phyloP scores from a whole-genome alignment of 2,888 invertebrate species.

The Folsomia candida region DNA sequence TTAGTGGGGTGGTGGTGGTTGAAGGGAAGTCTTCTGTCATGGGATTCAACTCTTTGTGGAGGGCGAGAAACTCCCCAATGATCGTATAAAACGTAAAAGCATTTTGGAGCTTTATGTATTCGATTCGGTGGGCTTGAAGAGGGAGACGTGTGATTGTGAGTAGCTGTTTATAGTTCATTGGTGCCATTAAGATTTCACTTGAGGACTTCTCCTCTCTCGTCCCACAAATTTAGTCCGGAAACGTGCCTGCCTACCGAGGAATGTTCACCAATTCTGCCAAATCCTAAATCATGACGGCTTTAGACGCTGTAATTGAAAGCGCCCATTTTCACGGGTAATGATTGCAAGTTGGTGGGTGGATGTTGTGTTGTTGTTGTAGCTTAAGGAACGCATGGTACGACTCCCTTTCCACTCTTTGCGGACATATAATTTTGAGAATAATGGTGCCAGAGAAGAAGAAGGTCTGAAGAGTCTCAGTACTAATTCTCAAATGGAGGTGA shows the following conservation, averaged over 20 bases:
- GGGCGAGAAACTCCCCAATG: background rate
- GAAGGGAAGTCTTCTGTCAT: background rate
- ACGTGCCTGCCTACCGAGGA: background rate
- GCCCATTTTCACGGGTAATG: too few relatives aligned
- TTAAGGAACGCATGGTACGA: too few relatives aligned
- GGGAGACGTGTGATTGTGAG: background rate
- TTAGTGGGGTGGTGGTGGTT: background rate
- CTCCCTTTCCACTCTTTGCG: too few relatives aligned
- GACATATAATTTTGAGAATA: too few relatives aligned
- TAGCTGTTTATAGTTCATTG: constrained; percentile 8
- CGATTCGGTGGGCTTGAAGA: constrained; percentile 4
- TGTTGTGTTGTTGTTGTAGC: too few relatives aligned
- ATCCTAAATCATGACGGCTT: too few relatives aligned
- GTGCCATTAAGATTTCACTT: constrained; percentile 8
- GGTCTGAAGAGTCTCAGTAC: too few relatives aligned
- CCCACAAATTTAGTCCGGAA: background rate
- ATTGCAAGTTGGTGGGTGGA: too few relatives aligned
- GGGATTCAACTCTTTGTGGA: background rate
- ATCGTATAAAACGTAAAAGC: constrained; percentile 7
- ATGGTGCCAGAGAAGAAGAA: too few relatives aligned
- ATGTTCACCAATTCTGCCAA: too few relatives aligned
- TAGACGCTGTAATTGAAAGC: too few relatives aligned
- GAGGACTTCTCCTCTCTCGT: background rate
- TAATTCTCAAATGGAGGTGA: too few relatives aligned
- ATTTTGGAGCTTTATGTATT: constrained; percentile 1